Percentiles rank a stretch among this genome's conserved stretches.
phyloP scores from a whole-genome alignment of 2,888 invertebrate species.

The Idaea biselata region DNA sequence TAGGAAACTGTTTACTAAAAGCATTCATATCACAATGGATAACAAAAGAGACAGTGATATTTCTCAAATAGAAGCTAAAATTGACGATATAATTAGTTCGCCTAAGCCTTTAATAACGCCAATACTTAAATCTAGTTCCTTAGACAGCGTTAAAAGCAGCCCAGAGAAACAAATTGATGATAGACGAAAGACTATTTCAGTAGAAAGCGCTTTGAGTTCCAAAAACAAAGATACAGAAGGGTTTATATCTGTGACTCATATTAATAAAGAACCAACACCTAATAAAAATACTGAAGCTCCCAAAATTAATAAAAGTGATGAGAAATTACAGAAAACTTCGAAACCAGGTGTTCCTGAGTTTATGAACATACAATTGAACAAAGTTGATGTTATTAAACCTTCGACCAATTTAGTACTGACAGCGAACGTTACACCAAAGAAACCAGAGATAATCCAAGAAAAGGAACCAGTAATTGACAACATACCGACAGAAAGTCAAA shows the following conservation, averaged over 20 bases:
- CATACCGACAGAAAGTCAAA: conserved; percentile 30
- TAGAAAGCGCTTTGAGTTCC: conserved; percentile 66
- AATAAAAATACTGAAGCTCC: conserved; percentile 44
- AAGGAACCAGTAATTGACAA: conserved; percentile 51
- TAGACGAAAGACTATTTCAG: conserved; percentile 73
- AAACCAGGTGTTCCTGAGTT: conserved; percentile 83
- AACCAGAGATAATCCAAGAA: conserved; percentile 50
- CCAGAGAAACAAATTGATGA: conserved; percentile 72
- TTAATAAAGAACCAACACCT: conserved; percentile 71
- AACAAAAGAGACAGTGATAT: conserved; percentile 74
- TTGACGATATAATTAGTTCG: conserved; percentile 77
- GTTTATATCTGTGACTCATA: conserved; percentile 80
- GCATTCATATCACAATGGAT: conserved; percentile 64
- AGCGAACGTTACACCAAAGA: conserved; percentile 80
- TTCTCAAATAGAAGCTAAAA: conserved; percentile 78
- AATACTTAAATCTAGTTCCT: conserved; percentile 77
- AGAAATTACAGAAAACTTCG: conserved; percentile 54
- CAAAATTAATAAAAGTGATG: conserved; percentile 63
- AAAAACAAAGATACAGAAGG: conserved; percentile 55
- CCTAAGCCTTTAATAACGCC: conserved; percentile 74
- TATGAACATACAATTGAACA: conserved; percentile 85
- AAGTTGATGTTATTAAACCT: conserved; percentile 83
- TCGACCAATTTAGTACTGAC: conserved; percentile 83
- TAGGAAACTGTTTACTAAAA: conserved; percentile 65
- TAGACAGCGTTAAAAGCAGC: conserved; percentile 82